These are phyloP conservation scores for Volucella zonaria DNA, from an alignment of 2,888 invertebrate genomes.

Conservation along the genomic window DNA sequence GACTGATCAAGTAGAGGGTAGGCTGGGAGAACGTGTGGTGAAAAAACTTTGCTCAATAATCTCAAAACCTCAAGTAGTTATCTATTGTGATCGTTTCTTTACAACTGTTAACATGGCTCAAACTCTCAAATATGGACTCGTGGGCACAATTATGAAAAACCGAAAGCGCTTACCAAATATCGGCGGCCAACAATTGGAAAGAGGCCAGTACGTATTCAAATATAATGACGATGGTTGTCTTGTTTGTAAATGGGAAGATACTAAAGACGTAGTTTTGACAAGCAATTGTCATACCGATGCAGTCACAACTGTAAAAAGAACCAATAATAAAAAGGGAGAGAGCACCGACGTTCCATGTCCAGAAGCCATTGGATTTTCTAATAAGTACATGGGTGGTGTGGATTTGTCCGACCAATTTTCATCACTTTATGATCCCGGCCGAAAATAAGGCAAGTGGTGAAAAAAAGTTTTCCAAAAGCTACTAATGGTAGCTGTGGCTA, in stretches of 20 bases:
- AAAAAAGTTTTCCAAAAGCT: too few relatives aligned
- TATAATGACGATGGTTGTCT: background rate
- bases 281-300: background rate
- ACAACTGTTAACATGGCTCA: too few relatives aligned
- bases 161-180: background rate
- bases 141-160: background rate
- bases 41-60: too few relatives aligned
- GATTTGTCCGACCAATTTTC: conserved; percentile 56
- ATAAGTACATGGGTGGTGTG: conserved; percentile 24
- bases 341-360: conserved; percentile 4
- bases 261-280: background rate
- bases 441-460: too few relatives aligned
- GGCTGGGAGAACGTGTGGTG: too few relatives aligned
- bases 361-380: background rate
- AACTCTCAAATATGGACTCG: background rate
- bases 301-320: conserved; percentile 5
- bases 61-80: too few relatives aligned
- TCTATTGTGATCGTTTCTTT: too few relatives aligned
- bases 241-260: conserved; percentile 2
- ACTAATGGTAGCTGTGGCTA: too few relatives aligned
- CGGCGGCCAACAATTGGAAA: background rate
- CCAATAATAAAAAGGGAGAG: background rate
- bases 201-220: conserved; percentile 2
- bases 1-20: too few relatives aligned
- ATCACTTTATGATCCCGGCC: too few relatives aligned